These are phyloP conservation scores for Matsumyia berberina DNA, from an alignment of 2,888 invertebrate species.

Conservation along the genomic window DNA sequence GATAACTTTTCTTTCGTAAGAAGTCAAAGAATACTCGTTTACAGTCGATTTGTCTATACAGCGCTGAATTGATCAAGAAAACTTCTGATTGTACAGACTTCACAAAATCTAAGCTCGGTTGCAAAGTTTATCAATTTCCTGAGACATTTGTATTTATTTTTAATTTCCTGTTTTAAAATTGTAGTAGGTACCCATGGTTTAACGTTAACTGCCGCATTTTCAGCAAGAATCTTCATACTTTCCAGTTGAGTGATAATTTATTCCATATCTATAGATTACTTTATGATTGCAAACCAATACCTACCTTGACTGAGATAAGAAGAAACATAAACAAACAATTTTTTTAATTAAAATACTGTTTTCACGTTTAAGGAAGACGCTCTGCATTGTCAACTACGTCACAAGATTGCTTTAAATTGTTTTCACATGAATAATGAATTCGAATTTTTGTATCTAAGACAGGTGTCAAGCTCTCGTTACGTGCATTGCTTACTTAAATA, in stretches of 20 bases:
- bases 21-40: too few species aligned
- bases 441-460: background rate
- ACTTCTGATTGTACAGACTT: background rate
- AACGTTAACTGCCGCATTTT: background rate
- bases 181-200: background rate
- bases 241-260: constrained; percentile 9
- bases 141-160: background rate
- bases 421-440: too few species aligned
- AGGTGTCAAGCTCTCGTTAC: background rate
- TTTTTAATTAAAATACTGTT: constrained; percentile 8
- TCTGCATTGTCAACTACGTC: background rate
- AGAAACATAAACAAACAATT: constrained; percentile 7
- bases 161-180: background rate
- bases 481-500: background rate
- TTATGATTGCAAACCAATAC: constrained; percentile 11
- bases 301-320: constrained; percentile 24
- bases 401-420: background rate
- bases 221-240: background rate
- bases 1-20: too few species aligned
- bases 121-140: background rate
- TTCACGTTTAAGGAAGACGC: background rate
- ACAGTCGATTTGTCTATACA: too few species aligned
- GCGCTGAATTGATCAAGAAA: background rate
- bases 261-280: constrained; percentile 9
- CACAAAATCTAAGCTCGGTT: background rate